Evolutionary conservation across 2,888 invertebrate genomes (phyloP), one percentile per base, ranked within the genome.

Genomic region (Acrocyrtus sp.): DNA sequence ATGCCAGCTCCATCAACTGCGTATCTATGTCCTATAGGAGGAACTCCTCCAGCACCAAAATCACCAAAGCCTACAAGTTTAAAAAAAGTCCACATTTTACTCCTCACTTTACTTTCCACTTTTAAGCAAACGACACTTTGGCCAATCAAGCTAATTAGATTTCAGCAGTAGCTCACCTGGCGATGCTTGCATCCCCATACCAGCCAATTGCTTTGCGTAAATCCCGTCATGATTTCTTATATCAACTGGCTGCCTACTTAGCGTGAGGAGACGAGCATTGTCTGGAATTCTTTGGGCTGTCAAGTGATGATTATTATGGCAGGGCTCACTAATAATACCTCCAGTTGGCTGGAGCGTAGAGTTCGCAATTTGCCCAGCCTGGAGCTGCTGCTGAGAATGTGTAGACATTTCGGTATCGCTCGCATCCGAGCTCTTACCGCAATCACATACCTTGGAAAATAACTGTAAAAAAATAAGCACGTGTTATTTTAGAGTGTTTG

Each of bases 341-440:
- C 73, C 73, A 27, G 65, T 56, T 0, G 67, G 63, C 45, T 70
- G 75, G 3, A 72, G 77, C 34, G 68, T 60, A 12, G 77, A 65
- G 51, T 74, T 79, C 47, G 65, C 72, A 61, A 67, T 56, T 50
- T 65, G 69, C 21, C 72, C 72, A 67, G 53, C 70, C 63, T 80
- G 80, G 21, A 80, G 72, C 61, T 80, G 80, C 50, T 81, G 80
- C 58, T 78, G 80, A 21, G 81, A 81, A 62, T 81, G 81, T 29
- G 81, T 81, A 1, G 81, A 81, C 81, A 81, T 81, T 63, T 78
- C 81, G n/a, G 81, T 80, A 62, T 81, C 80, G 75, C 80, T 78
- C 60, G 76, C 73, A 51, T 76, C 79, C 27, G 79, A 79, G 70
- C 79, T 77, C 72, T 80, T 81, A 39, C 78, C 79, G 74, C 81